Percentiles rank a stretch among this genome's conserved stretches.
Conservation (phyloP, 2,888 invertebrate genomes). For the Caenorhabditis becei region DNA sequence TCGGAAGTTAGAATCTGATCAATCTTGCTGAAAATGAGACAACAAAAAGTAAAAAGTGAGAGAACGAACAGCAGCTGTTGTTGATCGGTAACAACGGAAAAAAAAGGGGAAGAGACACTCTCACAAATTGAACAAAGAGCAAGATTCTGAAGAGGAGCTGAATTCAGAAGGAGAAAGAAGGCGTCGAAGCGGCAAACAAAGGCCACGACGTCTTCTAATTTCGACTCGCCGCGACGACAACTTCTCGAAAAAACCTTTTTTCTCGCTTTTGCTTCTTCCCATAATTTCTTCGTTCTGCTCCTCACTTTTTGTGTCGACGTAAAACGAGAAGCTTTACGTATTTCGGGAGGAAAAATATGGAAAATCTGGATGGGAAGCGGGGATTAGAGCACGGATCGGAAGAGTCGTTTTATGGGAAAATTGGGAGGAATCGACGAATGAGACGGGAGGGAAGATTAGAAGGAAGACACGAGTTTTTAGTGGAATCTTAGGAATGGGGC, state of each 20-base stretch:
- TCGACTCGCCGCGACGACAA: background rate
- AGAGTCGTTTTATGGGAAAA: constrained; percentile 2
- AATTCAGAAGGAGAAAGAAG: constrained; percentile 16
- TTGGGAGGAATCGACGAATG: background rate
- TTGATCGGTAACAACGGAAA: no score
- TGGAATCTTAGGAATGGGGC: background rate
- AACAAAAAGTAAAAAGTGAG: no score
- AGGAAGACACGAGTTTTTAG: background rate
- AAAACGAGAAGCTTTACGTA: background rate
- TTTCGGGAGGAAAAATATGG: background rate
- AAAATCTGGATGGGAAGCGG: background rate
- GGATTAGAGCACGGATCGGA: background rate
- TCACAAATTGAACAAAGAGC: constrained; percentile 33
- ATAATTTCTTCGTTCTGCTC: background rate
- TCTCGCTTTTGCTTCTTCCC: background rate
- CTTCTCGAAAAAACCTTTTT: background rate
- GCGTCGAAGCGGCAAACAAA: constrained; percentile 46
- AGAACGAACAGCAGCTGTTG: no score
- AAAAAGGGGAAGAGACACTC: background rate
- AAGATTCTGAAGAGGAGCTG: background rate
- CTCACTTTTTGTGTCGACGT: background rate
- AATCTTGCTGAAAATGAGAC: no score
- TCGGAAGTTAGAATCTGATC: no score
- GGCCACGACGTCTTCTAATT: constrained; percentile 25
- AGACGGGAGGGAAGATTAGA: background rate